Evolutionary conservation across 2,113 vertebrate genomes (phyloP).

Genomic region (Ploceus nigricollis): DNA sequence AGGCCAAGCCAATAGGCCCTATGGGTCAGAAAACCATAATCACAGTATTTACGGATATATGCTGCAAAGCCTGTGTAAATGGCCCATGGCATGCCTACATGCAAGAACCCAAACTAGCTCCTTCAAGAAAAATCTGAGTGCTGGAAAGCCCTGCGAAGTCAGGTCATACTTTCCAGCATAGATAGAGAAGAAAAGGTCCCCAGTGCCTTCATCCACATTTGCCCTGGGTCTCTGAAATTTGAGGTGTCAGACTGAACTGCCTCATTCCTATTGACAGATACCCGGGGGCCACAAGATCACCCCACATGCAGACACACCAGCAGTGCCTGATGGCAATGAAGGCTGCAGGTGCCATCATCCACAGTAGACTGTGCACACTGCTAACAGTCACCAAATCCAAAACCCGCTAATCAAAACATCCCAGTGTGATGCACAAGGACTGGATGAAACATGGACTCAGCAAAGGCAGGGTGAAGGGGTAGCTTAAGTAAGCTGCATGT

Average conservation of each 20-base stretch:
- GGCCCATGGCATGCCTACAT: not conserved
- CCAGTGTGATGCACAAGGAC: not conserved
- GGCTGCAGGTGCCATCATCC: not conserved
- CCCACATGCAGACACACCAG: fast-evolving
- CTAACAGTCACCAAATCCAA: not conserved
- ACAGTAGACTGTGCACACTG: not conserved
- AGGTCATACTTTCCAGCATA: not conserved
- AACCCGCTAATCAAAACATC: not conserved
- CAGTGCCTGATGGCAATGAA: not conserved
- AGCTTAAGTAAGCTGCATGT: not conserved
- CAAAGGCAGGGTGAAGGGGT: not conserved
- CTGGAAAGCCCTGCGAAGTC: not conserved
- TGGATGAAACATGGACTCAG: not conserved
- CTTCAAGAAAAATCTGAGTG: not conserved
- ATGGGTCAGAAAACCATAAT: not conserved
- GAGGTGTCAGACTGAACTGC: not conserved
- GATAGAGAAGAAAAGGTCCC: not conserved
- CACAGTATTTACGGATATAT: not conserved
- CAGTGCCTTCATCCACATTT: not conserved
- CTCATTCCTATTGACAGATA: not conserved
- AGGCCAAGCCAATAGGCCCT: not conserved
- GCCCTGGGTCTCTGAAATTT: not conserved
- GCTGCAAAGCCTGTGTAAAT: not conserved
- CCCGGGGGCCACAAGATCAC: not conserved
- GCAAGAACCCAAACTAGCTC: not conserved